phyloP scores from a whole-genome alignment of 2,797 vertebrate genomes.

The Xiphophorus birchmanni region DNA sequence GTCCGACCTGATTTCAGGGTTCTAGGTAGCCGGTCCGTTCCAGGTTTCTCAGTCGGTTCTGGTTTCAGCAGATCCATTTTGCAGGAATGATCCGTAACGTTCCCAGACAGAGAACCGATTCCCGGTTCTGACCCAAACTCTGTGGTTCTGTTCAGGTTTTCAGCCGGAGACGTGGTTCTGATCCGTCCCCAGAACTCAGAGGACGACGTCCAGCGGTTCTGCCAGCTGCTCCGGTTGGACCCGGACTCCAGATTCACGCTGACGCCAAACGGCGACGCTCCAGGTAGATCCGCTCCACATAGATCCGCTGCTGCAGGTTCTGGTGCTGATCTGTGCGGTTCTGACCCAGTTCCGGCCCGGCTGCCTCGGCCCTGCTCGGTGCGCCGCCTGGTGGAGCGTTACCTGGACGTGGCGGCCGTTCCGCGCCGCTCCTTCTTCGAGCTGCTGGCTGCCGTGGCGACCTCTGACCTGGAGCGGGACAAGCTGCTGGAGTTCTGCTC shows the following conservation, averaged over 20 bases:
- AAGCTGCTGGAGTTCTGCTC: conserved; percentile 92
- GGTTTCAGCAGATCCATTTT: too few species aligned
- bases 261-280: conserved; percentile 65
- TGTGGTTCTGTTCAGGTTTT: conserved; percentile 75
- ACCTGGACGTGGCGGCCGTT: conserved; percentile 88
- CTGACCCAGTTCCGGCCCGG: conserved; percentile 66
- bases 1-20: background rate
- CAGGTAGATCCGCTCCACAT: too few species aligned
- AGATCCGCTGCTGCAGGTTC: too few species aligned
- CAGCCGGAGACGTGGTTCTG: conserved; percentile 88
- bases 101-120: too few species aligned
- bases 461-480: conserved; percentile 83
- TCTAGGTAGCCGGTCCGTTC: too few species aligned
- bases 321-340: background rate
- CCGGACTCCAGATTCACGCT: conserved; percentile 82
- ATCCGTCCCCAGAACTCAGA: conserved; percentile 85
- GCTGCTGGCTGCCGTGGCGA: conserved; percentile 83
- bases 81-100: background rate
- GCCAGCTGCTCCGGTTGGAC: conserved; percentile 84
- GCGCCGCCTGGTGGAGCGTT: conserved; percentile 81
- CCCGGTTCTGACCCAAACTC: background rate
- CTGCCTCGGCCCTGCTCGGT: conserved; percentile 88
- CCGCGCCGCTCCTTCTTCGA: conserved; percentile 95
- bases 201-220: conserved; percentile 84
- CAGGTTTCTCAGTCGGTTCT: too few species aligned